Evolutionary conservation across 2,113 vertebrate species (phyloP), one percentile per base, ranked within the genome.

Genomic region (Urocitellus parryii): DNA sequence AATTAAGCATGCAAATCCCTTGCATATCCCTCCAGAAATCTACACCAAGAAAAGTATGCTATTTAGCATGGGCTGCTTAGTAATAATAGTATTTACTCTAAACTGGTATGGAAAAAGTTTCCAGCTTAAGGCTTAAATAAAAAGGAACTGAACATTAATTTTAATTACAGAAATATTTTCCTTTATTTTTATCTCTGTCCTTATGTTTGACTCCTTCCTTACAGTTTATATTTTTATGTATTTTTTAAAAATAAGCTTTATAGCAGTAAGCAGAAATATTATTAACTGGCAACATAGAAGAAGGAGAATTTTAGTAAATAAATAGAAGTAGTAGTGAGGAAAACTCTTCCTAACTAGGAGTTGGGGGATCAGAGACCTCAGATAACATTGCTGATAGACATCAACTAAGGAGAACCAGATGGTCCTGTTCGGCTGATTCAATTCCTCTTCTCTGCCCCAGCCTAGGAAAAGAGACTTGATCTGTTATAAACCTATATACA

Each of bases 1-100:
- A 98, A 97, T 97, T 97, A 98, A 96, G 94, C 98, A 98, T 97
- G 97, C 97, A 97, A 97, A 98, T 96, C 97, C 97, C 87, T 63
- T 56, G 73, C 87, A 97, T 97, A 96, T 97, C 95, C 96, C 93
- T 97, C 91, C 95, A 96, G 97, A 97, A 98, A 96, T 97, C 96
- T 83, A 96, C 93, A 95, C 95, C 79, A 76, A 58, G 90, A 92
- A 90, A 96, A 97, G 84, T 97, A 84, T 94, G 77, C 91, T 97
- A 86, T 94, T 96, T 96, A 97, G 97, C 72, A 74, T 93, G 92
- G 85, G n/a, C 76, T 96, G n/a, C 89, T 96, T 90, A 89, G 79
- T 95, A 96, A 95, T 96, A 93, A 87, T 96, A 72, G 89, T 97
- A 86, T 96, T 97, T 97, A 97, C 78, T 87, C 39, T 92, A 95